Evolutionary conservation across 2,113 vertebrate species (phyloP), one percentile per base, ranked within the genome.

Genomic region (Cynocephalus volans): DNA sequence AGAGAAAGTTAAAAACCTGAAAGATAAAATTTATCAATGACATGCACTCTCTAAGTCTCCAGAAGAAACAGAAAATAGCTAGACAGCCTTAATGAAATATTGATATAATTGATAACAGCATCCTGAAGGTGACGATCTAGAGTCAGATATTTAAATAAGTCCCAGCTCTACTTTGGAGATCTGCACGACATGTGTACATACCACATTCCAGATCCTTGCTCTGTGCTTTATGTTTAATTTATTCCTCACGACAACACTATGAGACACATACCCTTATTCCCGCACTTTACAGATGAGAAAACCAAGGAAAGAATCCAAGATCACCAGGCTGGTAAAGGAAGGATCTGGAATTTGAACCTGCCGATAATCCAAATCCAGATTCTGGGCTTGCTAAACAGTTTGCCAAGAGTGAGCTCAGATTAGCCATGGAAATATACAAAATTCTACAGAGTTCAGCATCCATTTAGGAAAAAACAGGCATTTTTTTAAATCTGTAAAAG

Each of bases 181-280:
- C 19, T n/a, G 18, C 0, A 0, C 10, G 18, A 19, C 5, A n/a
- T 8, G 6, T 0, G 0, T 3, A 3, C 72, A 2, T 8, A 1
- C 31, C 28, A 4, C 0, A 3, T 4, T 41, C 65, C 50, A 82
- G 50, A 10, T 11, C 48, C 82, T 52, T 14, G 0, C 41, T 3
- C 21, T 8, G 1, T 26, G 33, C 75, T 36, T n/a, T 18, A 4
- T 1, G 1, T 75, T 26, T 73, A 18, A 77, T 19, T 24, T 8
- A 77, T 69, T 58, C 36, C 77, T 81, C 1, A 1, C 6, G 2
- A 77, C 6, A 23, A 31, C 12, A 9, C 76, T 1, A 1, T 11
- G n/a, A 88, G 73, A 88, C 33, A n/a, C 23, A 54, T 9, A 18
- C 2, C 48, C 62, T 45, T 14, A 23, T 24, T 17, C 14, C 2